Conservation (phyloP, 1,140 invertebrate species). For the Pseudobourletiella spinata region DNA sequence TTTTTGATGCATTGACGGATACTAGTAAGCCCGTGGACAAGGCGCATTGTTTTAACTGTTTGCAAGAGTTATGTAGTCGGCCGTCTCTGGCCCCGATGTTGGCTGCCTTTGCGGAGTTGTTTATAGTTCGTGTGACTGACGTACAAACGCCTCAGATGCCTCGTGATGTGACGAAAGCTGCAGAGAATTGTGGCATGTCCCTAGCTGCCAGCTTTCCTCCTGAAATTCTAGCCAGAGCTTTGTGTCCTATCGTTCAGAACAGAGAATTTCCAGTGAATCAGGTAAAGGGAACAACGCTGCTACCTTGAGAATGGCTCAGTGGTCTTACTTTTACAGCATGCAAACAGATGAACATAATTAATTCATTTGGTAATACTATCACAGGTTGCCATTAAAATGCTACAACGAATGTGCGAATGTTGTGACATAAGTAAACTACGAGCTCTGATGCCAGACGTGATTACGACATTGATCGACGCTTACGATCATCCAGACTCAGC, state of each 20-base stretch:
- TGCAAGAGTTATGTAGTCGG: conserved; percentile 33
- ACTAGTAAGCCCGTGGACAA: conserved; percentile 27
- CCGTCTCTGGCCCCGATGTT: conserved; percentile 15
- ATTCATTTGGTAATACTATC: not conserved
- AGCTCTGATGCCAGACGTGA: conserved; percentile 30
- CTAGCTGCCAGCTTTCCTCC: conserved; percentile 33
- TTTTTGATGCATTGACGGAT: conserved; percentile 31
- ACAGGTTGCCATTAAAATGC: conserved; percentile 36
- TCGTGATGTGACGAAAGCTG: conserved; percentile 33
- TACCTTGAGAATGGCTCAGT: no score
- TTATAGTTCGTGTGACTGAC: conserved; percentile 35
- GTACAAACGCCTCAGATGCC: conserved; percentile 30
- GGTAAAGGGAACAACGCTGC: no score
- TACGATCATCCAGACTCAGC: conserved; percentile 36
- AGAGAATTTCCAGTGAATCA: conserved; percentile 35
- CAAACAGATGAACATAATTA: not conserved
- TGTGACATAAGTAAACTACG: conserved; percentile 32
- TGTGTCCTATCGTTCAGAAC: conserved; percentile 35
- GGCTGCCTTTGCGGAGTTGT: conserved; percentile 31
- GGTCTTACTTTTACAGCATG: not conserved
- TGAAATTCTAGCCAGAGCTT: conserved; percentile 28
- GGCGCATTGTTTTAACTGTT: conserved; percentile 26
- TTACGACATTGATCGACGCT: conserved; percentile 30
- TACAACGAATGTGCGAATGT: conserved; percentile 31
- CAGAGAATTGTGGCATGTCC: conserved; percentile 34